Evolutionary conservation across 1,140 invertebrate genomes (phyloP).

Genomic region (Drosophila yakuba): DNA sequence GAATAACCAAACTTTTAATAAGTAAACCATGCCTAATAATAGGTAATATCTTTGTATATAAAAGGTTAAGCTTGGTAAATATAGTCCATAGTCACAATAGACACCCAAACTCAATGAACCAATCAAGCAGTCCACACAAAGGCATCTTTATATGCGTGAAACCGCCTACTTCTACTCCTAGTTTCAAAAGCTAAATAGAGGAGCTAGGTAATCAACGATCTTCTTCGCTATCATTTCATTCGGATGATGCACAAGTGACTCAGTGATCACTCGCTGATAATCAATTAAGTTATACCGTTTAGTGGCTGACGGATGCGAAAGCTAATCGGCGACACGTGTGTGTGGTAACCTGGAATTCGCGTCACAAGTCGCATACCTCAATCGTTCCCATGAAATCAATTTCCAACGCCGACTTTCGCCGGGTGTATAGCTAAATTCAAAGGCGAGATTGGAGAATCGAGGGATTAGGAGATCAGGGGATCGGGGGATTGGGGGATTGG

Average conservation of each 20-base stretch:
- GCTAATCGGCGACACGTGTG: slow-evolving; percentile 33
- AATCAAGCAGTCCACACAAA: not conserved
- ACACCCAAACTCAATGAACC: not conserved
- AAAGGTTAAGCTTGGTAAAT: not conserved
- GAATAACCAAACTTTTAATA: no score
- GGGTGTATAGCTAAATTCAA: no score
- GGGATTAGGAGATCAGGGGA: not conserved
- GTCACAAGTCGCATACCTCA: slow-evolving; percentile 12
- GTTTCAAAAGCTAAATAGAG: not conserved
- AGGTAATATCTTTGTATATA: not conserved
- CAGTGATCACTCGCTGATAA: not conserved
- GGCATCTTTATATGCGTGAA: not conserved
- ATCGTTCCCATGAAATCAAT: slow-evolving; percentile 60
- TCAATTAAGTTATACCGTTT: slow-evolving; percentile 1
- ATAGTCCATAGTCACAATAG: no score
- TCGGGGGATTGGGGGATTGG: not conserved
- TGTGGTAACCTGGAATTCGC: slow-evolving; percentile 7
- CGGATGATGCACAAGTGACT: not conserved
- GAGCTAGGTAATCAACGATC: not conserved
- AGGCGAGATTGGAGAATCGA: not conserved
- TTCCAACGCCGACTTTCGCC: slow-evolving; percentile 45
- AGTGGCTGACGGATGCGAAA: not conserved
- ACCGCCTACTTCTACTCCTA: not conserved
- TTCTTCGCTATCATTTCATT: not conserved
- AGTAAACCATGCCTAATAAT: no score